These are phyloP conservation scores for Apodemia mormo DNA, from an alignment of 2,888 invertebrate genomes.

Conservation along the genomic window DNA sequence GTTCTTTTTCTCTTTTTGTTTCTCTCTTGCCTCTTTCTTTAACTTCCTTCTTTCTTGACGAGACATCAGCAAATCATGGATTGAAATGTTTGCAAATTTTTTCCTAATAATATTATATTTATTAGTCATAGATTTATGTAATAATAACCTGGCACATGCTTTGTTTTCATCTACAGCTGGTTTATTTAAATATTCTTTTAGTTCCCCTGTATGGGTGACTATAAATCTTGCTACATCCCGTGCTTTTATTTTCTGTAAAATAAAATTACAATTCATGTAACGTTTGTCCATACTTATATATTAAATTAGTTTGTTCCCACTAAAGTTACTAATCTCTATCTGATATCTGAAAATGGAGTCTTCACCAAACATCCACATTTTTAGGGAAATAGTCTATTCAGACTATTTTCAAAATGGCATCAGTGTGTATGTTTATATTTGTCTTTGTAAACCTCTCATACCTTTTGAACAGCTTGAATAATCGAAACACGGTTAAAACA, in stretches of 20 bases:
- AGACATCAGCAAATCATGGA: conserved; percentile 71
- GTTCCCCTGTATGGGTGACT: conserved; percentile 61
- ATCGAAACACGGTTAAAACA: no score
- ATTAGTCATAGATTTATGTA: conserved; percentile 65
- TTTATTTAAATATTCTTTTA: conserved; percentile 61
- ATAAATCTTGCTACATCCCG: conserved; percentile 68
- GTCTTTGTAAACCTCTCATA: no score
- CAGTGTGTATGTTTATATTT: no score
- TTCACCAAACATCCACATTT: no score
- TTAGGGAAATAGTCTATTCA: no score
- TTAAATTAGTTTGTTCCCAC: no score
- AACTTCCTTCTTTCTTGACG: conserved; percentile 63
- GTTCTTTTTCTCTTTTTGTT: conserved; percentile 53
- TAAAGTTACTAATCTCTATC: no score
- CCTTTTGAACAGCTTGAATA: no score
- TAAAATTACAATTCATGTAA: conserved; percentile 10
- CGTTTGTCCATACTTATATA: no score
- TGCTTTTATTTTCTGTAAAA: conserved; percentile 71
- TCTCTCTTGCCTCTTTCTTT: conserved; percentile 65
- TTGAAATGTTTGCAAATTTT: conserved; percentile 62
- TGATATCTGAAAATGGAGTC: no score
- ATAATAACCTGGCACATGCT: conserved; percentile 65
- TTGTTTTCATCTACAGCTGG: conserved; percentile 62
- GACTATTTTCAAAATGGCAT: no score
- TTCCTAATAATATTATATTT: conserved; percentile 63